These are phyloP conservation scores for Cossypha polioptera DNA, from an alignment of 2,797 vertebrate genomes.

Conservation along the genomic window DNA sequence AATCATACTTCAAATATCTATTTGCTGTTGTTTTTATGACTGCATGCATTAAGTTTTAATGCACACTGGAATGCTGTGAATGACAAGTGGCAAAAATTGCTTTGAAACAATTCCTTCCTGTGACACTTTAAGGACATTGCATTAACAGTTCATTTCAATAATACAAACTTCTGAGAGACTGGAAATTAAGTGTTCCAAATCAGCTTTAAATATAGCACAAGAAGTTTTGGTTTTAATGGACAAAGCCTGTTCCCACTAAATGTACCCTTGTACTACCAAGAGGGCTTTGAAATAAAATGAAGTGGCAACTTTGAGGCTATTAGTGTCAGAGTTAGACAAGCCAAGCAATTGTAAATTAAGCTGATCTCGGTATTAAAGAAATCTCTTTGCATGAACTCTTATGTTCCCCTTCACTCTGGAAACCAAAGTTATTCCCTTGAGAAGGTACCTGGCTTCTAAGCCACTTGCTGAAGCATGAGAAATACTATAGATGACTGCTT, in stretches of 20 bases:
- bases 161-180: slow-evolving; percentile 24
- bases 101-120: neutral
- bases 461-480: neutral
- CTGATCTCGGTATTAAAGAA: neutral
- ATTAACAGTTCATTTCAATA: slow-evolving; percentile 23
- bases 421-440: slow-evolving; percentile 16
- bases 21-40: neutral
- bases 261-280: slow-evolving; percentile 30
- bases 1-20: neutral
- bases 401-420: slow-evolving; percentile 25
- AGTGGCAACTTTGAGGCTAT: slow-evolving; percentile 45
- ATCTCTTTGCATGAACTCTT: neutral
- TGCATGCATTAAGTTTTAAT: neutral
- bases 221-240: neutral
- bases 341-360: slow-evolving; percentile 17
- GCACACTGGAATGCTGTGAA: neutral
- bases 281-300: slow-evolving; percentile 29
- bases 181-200: slow-evolving; percentile 39
- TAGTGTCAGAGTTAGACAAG: slow-evolving; percentile 42
- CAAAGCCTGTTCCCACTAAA: slow-evolving; percentile 50
- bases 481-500: neutral
- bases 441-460: neutral
- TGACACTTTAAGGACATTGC: neutral
- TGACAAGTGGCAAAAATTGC: neutral
- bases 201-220: slow-evolving; percentile 32